These are phyloP conservation scores for Osmoderma eremita DNA, from an alignment of 2,888 invertebrate species.

Conservation along the genomic window DNA sequence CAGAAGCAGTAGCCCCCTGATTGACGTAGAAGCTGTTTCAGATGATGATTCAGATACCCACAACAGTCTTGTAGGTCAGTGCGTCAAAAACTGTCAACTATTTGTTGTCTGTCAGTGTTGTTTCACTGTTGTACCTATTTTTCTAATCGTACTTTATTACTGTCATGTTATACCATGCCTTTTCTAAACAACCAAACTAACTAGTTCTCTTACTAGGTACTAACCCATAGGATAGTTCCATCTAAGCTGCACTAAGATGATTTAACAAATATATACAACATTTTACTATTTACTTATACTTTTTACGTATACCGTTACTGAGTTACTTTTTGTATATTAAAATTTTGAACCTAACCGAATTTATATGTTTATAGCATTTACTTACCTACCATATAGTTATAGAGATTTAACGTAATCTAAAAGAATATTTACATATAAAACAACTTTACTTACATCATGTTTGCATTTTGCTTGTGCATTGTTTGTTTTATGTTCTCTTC, in stretches of 20 bases:
- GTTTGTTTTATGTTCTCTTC: conserved; percentile 19
- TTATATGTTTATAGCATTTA: conserved; percentile 13
- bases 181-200: conserved; percentile 40
- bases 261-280: conserved; percentile 32
- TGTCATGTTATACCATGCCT: conserved; percentile 49
- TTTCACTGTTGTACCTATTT: conserved; percentile 55
- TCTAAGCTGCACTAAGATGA: conserved; percentile 28
- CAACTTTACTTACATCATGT: conserved; percentile 10
- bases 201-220: conserved; percentile 40
- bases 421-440: conserved; percentile 10
- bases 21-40: conserved; percentile 74
- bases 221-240: conserved; percentile 37
- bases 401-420: conserved; percentile 20
- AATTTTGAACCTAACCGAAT: background rate
- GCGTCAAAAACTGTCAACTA: conserved; percentile 48
- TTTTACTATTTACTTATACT: conserved; percentile 18
- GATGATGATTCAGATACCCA: conserved; percentile 67
- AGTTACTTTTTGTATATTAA: conserved; percentile 15
- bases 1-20: conserved; percentile 72
- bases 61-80: conserved; percentile 71
- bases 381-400: conserved; percentile 26
- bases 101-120: conserved; percentile 63
- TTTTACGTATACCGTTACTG: conserved; percentile 15
- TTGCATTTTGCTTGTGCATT: conserved; percentile 34
- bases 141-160: conserved; percentile 34